Base-by-base conservation (phyloP, 1,140 invertebrate genomes). In the Whitmania pigra region DNA sequence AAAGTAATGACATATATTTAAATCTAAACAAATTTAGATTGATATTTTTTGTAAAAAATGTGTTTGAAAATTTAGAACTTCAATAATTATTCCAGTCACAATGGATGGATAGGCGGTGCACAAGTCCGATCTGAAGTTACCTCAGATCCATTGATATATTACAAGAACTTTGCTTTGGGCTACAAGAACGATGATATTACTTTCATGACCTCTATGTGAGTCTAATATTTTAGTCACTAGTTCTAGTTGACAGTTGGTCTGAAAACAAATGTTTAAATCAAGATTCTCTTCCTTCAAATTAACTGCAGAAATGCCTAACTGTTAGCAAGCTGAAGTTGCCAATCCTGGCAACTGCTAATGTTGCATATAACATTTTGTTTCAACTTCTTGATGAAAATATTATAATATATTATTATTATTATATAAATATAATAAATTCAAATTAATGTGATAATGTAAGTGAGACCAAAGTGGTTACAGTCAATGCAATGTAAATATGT, bases 121-220 rank as follows among this genome's bases (percentile, higher is more conserved):
- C 22, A 63, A 20, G 57, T 22, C 22, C 29, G 57, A 63, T 63
- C 22, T 25, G 57, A 63, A 63, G 22, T 63, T n/a, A 31, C 11
- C 22, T 31, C 22, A 63, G 29, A 63, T 11, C 22, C 43, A 49
- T 49, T 13, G 0, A 49, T 49, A 15, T 49, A 49, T 49, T 49
- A 49, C 43, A 49, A 49, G 57, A 63, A 63, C 29, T 63, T 22
- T 11, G 57, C 57, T n/a, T 22, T 63, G 4, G 57, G 57, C 29
- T 63, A 63, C 57, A 63, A 63, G 57, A 63, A 22, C 22, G 57
- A 31, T 63, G 57, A 63, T 13, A 25, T 63, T 25, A 63, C 57
- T 20, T 1, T 63, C 9, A 31, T 63, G 6, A 6, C 22, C 57
- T 25, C 57, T n/a, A 25, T 63, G 57, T 63, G 22, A 31, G 57